phyloP scores from a whole-genome alignment of 2,113 vertebrate species.

The Dascyllus trimaculatus region DNA sequence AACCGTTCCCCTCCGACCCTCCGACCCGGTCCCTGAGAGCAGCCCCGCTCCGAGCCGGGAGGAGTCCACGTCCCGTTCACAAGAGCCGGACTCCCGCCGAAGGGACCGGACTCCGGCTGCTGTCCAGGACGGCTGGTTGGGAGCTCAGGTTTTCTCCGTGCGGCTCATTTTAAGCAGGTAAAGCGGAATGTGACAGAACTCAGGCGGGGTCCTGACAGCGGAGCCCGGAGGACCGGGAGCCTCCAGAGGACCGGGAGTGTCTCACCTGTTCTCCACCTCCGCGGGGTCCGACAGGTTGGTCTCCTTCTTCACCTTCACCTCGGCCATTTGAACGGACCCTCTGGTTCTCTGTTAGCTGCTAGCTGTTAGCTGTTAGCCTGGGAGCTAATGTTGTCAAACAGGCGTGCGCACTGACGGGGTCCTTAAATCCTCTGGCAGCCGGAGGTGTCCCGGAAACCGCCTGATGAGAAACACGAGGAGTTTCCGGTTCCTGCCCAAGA shows the following conservation, averaged over 20 bases:
- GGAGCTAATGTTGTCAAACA: not conserved
- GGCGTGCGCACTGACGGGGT: conserved; percentile 32
- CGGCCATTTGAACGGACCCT: conserved; percentile 84
- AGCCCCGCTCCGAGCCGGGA: too few species aligned
- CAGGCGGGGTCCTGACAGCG: not conserved
- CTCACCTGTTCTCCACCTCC: conserved; percentile 93
- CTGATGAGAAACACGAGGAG: conserved; percentile 44
- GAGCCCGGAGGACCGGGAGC: too few species aligned
- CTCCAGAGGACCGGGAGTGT: too few species aligned
- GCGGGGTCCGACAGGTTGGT: conserved; percentile 80
- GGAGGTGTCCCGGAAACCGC: conserved; percentile 39
- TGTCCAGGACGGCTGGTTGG: too few species aligned
- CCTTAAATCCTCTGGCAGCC: not conserved
- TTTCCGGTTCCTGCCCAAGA: too few species aligned
- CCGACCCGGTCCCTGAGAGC: too few species aligned
- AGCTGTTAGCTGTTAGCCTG: not conserved
- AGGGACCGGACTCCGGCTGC: too few species aligned
- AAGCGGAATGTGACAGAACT: not conserved
- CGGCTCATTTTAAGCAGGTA: fast-evolving
- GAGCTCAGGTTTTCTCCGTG: too few species aligned
- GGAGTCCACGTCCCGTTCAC: not conserved
- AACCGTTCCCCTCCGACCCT: too few species aligned
- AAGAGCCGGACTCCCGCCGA: too few species aligned
- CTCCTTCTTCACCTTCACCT: conserved; percentile 92
- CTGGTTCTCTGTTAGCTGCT: not conserved